Percentiles rank a stretch among this genome's conserved stretches.
These are phyloP conservation scores for Elmis aenea DNA, from an alignment of 2,888 invertebrate genomes.

Conservation along the genomic window DNA sequence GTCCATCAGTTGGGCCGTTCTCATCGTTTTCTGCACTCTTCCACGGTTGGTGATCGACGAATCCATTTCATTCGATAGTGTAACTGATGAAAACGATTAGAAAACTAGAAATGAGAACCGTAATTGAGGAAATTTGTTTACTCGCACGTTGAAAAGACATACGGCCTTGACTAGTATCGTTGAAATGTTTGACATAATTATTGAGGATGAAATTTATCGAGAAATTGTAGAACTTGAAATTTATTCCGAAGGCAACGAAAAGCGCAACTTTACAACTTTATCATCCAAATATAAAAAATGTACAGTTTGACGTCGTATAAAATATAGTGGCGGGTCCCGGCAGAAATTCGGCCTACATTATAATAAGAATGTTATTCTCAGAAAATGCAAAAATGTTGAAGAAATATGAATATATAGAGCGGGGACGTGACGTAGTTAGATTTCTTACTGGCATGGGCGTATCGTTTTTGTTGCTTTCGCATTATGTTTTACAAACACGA, in stretches of 20 bases:
- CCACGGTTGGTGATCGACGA: no score
- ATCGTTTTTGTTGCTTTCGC: slow-evolving; percentile 18
- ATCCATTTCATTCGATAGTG: no score
- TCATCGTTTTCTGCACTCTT: no score
- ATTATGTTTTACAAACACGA: slow-evolving; percentile 15
- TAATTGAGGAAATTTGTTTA: no score
- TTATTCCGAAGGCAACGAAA: background rate
- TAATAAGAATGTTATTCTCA: slow-evolving; percentile 29
- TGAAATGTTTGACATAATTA: no score
- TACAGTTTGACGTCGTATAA: slow-evolving; percentile 14
- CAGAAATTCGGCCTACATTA: slow-evolving; percentile 20
- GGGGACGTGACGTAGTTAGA: slow-evolving; percentile 27
- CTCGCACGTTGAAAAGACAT: no score
- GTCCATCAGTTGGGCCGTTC: no score
- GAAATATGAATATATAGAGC: slow-evolving; percentile 28
- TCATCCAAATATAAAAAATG: slow-evolving; percentile 14
- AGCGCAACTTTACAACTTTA: slow-evolving; percentile 11
- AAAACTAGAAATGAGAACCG: no score
- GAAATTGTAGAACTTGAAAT: no score
- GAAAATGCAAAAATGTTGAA: slow-evolving; percentile 28
- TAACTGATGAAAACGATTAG: no score
- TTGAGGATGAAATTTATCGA: no score
- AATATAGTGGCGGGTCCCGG: slow-evolving; percentile 6
- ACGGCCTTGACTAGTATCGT: no score
- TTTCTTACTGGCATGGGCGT: slow-evolving; percentile 21